Percentiles rank a stretch among this genome's conserved stretches.
Conservation (phyloP, 2,888 invertebrate species). For the Oscheius onirici region DNA sequence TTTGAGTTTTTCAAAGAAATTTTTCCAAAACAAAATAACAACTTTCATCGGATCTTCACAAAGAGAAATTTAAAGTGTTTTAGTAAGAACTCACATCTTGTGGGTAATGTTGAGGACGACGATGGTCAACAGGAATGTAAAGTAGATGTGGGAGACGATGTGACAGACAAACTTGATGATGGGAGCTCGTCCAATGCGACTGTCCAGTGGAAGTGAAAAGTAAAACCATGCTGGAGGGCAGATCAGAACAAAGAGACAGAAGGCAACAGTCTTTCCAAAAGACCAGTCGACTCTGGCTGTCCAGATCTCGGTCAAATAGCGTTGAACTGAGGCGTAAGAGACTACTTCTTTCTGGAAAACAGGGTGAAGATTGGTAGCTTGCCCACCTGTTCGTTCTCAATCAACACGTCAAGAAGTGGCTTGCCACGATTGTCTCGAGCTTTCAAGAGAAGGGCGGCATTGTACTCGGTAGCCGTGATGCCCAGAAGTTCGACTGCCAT, state of each 20-base stretch:
- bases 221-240: conserved; percentile 86
- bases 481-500: conserved; percentile 95
- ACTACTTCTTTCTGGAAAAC: conserved; percentile 69
- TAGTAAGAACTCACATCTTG: conserved; percentile 56
- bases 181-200: conserved; percentile 84
- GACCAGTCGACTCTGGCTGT: conserved; percentile 95
- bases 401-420: conserved; percentile 81
- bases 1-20: no score
- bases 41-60: no score
- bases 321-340: conserved; percentile 73
- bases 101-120: conserved; percentile 69
- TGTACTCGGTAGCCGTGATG: conserved; percentile 76
- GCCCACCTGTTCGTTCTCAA: conserved; percentile 92
- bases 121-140: conserved; percentile 87
- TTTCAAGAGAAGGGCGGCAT: conserved; percentile 90
- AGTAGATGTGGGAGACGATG: conserved; percentile 95
- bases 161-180: conserved; percentile 99
- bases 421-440: conserved; percentile 92
- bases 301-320: conserved; percentile 86
- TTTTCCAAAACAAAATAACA: neutral
- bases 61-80: neutral
- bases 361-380: no score
- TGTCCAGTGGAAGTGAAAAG: conserved; percentile 69
- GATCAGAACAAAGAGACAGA: conserved; percentile 89
- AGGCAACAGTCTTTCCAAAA: conserved; percentile 87